These are phyloP conservation scores for Epizoanthus scotinus DNA, from an alignment of 92 coral and sea anemone species.

Conservation along the genomic window DNA sequence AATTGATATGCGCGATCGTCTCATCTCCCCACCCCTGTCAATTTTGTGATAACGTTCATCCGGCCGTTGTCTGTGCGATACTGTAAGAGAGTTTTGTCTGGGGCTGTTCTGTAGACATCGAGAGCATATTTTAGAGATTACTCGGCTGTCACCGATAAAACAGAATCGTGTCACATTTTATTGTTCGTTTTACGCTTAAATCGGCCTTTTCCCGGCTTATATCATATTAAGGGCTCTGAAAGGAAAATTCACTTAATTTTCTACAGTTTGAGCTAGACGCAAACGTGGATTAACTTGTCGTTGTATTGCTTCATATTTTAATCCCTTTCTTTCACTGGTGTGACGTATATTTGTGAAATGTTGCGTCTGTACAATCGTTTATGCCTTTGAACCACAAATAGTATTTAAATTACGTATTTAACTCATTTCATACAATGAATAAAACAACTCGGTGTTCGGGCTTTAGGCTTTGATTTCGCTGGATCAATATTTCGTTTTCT, in stretches of 20 bases:
- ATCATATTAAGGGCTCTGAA: neutral
- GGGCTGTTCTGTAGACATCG: neutral
- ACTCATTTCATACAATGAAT: neutral
- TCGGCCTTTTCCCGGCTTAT: constrained; percentile 1
- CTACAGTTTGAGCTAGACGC: neutral
- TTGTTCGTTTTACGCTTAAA: neutral
- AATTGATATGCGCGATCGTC: too few species aligned
- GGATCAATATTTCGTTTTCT: too few species aligned
- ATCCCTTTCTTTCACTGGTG: neutral
- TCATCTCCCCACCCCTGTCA: too few species aligned
- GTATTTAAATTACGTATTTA: neutral
- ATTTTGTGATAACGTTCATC: too few species aligned
- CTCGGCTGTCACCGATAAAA: neutral
- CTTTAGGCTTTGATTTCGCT: too few species aligned
- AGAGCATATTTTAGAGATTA: neutral
- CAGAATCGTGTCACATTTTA: neutral
- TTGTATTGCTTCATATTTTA: neutral
- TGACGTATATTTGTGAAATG: neutral
- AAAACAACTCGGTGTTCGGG: neutral
- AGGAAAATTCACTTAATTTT: neutral
- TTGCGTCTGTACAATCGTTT: neutral
- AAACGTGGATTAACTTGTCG: constrained; percentile 15
- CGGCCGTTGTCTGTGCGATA: too few species aligned
- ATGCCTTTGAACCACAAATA: neutral
- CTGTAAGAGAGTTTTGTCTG: neutral